phyloP scores from a whole-genome alignment of 2,113 vertebrate genomes.

The Nestor notabilis region DNA sequence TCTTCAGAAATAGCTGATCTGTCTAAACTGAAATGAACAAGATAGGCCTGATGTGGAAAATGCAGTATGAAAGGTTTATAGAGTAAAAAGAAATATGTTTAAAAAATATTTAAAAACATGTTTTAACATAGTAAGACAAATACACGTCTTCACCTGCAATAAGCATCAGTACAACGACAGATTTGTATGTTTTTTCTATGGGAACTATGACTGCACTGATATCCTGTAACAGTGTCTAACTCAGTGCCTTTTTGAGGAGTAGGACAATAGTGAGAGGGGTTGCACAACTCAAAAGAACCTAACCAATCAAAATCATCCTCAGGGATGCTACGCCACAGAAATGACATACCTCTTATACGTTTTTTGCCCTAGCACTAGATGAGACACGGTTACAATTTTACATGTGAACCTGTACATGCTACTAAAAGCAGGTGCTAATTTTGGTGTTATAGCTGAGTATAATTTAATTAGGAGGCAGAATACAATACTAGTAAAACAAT shows the following conservation, averaged over 20 bases:
- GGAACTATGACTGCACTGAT: background rate
- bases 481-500: background rate
- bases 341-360: background rate
- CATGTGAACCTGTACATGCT: background rate
- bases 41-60: background rate
- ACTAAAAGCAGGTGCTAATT: background rate
- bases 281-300: background rate
- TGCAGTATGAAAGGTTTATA: background rate
- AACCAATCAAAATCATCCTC: background rate
- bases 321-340: background rate
- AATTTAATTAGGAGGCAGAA: background rate
- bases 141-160: background rate
- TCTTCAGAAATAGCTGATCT: background rate
- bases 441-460: background rate
- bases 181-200: background rate
- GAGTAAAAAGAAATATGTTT: background rate
- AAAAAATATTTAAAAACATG: background rate
- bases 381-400: background rate
- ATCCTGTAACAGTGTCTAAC: background rate
- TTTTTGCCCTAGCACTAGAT: background rate
- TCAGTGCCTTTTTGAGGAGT: background rate
- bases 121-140: background rate
- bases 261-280: background rate
- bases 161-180: background rate
- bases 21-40: background rate